Percentiles rank a stretch among this genome's conserved stretches.
Conservation (phyloP, 2,888 invertebrate species). For the Choreutis nemorana region DNA sequence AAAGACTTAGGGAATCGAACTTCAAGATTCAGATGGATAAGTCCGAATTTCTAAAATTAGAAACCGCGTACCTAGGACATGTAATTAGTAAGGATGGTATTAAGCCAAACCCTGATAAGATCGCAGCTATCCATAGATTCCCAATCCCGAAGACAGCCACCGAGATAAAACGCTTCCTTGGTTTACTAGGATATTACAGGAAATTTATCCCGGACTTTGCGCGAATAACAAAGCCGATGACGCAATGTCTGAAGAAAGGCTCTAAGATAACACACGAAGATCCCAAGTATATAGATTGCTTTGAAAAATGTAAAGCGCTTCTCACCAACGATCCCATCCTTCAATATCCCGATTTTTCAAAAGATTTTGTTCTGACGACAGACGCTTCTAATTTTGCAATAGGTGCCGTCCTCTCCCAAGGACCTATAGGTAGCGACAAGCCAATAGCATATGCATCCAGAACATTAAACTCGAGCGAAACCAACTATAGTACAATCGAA, state of each 20-base stretch:
- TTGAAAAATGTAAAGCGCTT: too few species aligned
- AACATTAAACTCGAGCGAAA: slow-evolving; percentile 1
- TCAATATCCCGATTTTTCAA: too few species aligned
- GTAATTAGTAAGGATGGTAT: slow-evolving; percentile 10
- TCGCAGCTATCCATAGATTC: slow-evolving; percentile 6
- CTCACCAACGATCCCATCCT: too few species aligned
- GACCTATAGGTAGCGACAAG: too few species aligned
- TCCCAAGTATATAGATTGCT: too few species aligned
- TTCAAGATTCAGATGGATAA: slow-evolving; percentile 19
- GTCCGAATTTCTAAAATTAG: slow-evolving; percentile 15
- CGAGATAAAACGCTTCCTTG: slow-evolving; percentile 17
- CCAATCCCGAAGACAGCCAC: slow-evolving; percentile 8
- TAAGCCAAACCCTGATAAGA: slow-evolving; percentile 9
- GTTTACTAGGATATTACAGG: slow-evolving; percentile 22
- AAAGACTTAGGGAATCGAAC: slow-evolving; percentile 12
- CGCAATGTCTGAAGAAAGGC: slow-evolving; percentile 11
- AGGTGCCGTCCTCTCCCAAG: too few species aligned
- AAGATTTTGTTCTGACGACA: too few species aligned
- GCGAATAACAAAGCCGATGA: slow-evolving; percentile 17
- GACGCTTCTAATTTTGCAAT: too few species aligned
- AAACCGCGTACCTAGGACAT: slow-evolving; percentile 14
- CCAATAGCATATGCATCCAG: too few species aligned
- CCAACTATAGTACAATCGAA: slow-evolving; percentile 8
- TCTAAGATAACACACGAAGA: slow-evolving; percentile 5
- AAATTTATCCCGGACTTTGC: slow-evolving; percentile 20